phyloP scores from a whole-genome alignment of 2,797 vertebrate species.

The Xiphophorus birchmanni region DNA sequence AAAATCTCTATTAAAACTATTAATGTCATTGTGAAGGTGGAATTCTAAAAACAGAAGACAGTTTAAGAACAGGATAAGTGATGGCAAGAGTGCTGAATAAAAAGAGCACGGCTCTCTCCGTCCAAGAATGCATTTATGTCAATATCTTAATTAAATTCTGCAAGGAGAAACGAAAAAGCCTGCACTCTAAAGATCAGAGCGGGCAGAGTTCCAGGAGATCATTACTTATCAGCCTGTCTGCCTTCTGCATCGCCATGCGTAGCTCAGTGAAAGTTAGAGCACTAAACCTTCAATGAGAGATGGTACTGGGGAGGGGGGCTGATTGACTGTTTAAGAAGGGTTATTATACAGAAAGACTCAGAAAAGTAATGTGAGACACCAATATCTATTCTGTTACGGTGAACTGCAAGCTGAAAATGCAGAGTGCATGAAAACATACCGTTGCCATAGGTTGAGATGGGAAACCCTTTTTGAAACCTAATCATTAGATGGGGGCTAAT shows the following conservation, averaged over 20 bases:
- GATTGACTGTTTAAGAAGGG: constrained; percentile 62
- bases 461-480: constrained; percentile 55
- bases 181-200: constrained; percentile 73
- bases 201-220: constrained; percentile 75
- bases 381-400: constrained; percentile 36
- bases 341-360: constrained; percentile 37
- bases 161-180: constrained; percentile 52
- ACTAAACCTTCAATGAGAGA: constrained; percentile 55
- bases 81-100: constrained; percentile 58
- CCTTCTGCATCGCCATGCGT: constrained; percentile 64
- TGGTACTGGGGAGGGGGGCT: constrained; percentile 23
- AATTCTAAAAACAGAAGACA: constrained; percentile 35
- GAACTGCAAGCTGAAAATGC: constrained; percentile 42
- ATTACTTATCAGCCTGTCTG: constrained; percentile 70
- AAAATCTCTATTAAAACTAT: background rate
- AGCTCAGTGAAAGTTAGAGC: constrained; percentile 69
- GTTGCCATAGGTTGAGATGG: constrained; percentile 24
- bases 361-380: constrained; percentile 30
- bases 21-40: constrained; percentile 8
- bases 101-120: constrained; percentile 36
- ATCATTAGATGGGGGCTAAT: constrained; percentile 46
- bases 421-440: constrained; percentile 32
- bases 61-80: constrained; percentile 23
- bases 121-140: constrained; percentile 74
- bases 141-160: constrained; percentile 82